Conservation (phyloP, 2,797 vertebrate genomes). For the Tokudaia muenninki region DNA sequence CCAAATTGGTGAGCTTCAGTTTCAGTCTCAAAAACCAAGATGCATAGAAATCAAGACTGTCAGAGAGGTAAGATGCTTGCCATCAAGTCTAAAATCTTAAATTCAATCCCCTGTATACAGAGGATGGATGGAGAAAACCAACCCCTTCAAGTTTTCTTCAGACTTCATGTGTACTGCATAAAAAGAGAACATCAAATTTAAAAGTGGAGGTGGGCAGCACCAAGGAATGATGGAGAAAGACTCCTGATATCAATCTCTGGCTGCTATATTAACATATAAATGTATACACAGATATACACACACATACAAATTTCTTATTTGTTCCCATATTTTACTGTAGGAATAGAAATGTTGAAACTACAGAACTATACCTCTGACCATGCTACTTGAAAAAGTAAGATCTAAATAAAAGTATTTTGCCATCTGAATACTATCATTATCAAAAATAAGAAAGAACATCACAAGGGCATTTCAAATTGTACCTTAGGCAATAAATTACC, state of each 20-base stretch:
- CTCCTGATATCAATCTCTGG: neutral
- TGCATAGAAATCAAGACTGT: fast-evolving
- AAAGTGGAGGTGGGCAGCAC: neutral
- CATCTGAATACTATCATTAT: too few species aligned
- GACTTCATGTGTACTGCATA: neutral
- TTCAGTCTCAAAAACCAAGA: neutral
- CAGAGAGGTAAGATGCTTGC: neutral
- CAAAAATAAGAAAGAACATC: too few species aligned
- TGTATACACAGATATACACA: neutral
- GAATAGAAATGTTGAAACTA: conserved; percentile 29
- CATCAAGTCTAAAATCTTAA: neutral
- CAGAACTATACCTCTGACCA: conserved; percentile 70
- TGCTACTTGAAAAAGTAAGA: conserved; percentile 52
- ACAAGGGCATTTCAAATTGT: too few species aligned
- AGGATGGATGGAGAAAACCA: neutral
- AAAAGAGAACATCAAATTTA: too few species aligned
- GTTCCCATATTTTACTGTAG: conserved; percentile 57
- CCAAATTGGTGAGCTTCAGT: too few species aligned
- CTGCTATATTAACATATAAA: too few species aligned
- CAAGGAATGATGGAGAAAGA: neutral
- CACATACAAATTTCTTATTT: neutral
- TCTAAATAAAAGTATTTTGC: too few species aligned
- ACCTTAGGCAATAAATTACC: too few species aligned
- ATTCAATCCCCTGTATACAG: neutral
- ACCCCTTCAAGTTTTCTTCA: neutral